These are phyloP conservation scores for Epirrhoe alternata DNA, from an alignment of 2,888 invertebrate species.

Conservation along the genomic window DNA sequence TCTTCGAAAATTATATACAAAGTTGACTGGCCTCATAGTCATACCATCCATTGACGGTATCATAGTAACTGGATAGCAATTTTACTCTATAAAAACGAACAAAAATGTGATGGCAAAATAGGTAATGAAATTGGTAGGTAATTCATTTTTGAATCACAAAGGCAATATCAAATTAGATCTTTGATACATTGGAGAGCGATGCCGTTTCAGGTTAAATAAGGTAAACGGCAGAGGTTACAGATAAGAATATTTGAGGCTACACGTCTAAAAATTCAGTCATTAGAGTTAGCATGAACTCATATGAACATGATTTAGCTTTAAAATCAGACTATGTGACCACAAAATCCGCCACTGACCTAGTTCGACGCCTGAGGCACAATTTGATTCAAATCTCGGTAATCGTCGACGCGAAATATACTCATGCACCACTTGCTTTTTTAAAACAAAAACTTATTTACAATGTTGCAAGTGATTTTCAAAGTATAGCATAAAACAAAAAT, in stretches of 20 bases:
- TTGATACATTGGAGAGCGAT: no score
- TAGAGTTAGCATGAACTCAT: not conserved
- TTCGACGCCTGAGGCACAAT: not conserved
- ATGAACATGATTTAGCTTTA: not conserved
- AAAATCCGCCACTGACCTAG: not conserved
- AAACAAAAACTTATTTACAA: not conserved
- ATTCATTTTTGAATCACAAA: no score
- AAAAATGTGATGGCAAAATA: not conserved
- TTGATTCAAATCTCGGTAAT: slow-evolving; percentile 14
- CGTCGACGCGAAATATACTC: slow-evolving; percentile 1
- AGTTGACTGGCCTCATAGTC: not conserved
- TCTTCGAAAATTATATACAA: slow-evolving; percentile 7
- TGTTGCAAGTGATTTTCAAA: no score
- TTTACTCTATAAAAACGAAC: not conserved
- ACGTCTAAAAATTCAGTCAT: not conserved
- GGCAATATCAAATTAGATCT: no score
- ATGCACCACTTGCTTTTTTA: not conserved
- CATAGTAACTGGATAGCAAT: slow-evolving; percentile 1
- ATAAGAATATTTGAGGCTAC: no score
- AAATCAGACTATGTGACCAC: not conserved
- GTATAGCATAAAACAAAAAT: no score
- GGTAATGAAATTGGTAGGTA: not conserved
- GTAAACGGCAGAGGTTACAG: no score
- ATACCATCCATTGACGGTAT: not conserved
- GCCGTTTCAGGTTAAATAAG: no score